Evolutionary conservation across 2,113 vertebrate genomes (phyloP).

Genomic region (Saimiri boliviensis): DNA sequence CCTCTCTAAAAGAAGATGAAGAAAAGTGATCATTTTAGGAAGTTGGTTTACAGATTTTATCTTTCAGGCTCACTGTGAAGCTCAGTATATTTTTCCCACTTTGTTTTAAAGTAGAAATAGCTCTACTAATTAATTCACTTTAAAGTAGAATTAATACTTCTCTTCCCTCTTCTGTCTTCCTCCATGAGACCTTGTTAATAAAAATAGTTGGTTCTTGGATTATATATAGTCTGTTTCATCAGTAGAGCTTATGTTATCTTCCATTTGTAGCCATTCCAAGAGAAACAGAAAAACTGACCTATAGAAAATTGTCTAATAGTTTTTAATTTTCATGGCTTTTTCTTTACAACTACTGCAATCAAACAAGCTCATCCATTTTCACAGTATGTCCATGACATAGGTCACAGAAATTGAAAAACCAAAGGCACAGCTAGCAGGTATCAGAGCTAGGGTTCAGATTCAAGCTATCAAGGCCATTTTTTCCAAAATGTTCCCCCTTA

Average conservation of each 20-base stretch:
- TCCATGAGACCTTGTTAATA: neutral
- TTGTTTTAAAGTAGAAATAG: neutral
- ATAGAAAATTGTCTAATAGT: neutral
- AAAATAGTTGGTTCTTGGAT: conserved; percentile 29
- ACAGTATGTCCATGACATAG: neutral
- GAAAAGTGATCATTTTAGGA: neutral
- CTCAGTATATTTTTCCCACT: neutral
- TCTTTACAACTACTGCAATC: neutral
- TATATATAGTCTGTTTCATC: neutral
- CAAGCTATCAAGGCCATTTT: neutral
- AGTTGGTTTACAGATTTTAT: conserved; percentile 1
- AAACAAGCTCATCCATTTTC: neutral
- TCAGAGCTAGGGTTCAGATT: neutral
- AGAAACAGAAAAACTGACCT: neutral
- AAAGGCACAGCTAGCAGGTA: neutral
- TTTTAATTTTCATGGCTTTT: conserved; percentile 25
- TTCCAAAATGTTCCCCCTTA: neutral
- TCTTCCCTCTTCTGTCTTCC: neutral
- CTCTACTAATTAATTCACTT: neutral
- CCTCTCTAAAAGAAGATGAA: conserved; percentile 18
- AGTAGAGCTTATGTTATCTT: neutral
- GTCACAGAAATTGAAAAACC: neutral
- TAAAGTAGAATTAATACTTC: neutral
- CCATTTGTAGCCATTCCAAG: conserved; percentile 23
- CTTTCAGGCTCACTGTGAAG: neutral